A percentile compares a stretch with the other conserved stretches of the same genome.
phyloP scores from a whole-genome alignment of 2,888 invertebrate species.

The Hedya salicella region DNA sequence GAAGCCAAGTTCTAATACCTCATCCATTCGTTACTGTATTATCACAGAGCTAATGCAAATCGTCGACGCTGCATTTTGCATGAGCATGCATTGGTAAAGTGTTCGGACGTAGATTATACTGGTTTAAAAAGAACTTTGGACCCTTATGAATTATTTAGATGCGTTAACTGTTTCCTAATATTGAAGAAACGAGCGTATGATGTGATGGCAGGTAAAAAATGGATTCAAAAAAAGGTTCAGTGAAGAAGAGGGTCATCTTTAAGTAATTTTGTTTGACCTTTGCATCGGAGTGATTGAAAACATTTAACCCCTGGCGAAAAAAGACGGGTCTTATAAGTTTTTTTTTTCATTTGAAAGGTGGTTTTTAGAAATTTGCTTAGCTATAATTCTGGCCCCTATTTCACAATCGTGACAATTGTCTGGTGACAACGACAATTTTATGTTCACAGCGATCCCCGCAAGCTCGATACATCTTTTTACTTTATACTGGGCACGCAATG shows the following conservation, averaged over 20 bases:
- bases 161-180: slow-evolving; percentile 35
- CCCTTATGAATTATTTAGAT: slow-evolving; percentile 53
- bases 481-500: too few species aligned
- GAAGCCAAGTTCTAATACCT: slow-evolving; percentile 15
- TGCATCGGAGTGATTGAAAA: too few species aligned
- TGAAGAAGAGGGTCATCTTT: neutral
- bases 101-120: slow-evolving; percentile 58
- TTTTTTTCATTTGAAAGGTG: too few species aligned
- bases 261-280: neutral
- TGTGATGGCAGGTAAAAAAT: slow-evolving; percentile 5
- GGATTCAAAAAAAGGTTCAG: neutral
- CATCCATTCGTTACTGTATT: slow-evolving; percentile 24
- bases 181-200: slow-evolving; percentile 3
- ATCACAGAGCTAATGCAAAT: slow-evolving; percentile 55
- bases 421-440: too few species aligned
- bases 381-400: too few species aligned
- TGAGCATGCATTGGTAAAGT: slow-evolving; percentile 71
- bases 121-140: slow-evolving; percentile 59
- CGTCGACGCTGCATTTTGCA: slow-evolving; percentile 65
- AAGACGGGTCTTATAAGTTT: too few species aligned
- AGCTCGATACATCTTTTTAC: too few species aligned
- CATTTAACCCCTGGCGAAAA: too few species aligned
- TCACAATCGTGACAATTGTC: too few species aligned
- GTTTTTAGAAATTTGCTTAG: too few species aligned
- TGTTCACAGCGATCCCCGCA: too few species aligned